A percentile compares a stretch with the other conserved stretches of the same genome.
These are phyloP conservation scores for Lasioglossum marginatum DNA, from an alignment of 2,888 invertebrate genomes.

Conservation along the genomic window DNA sequence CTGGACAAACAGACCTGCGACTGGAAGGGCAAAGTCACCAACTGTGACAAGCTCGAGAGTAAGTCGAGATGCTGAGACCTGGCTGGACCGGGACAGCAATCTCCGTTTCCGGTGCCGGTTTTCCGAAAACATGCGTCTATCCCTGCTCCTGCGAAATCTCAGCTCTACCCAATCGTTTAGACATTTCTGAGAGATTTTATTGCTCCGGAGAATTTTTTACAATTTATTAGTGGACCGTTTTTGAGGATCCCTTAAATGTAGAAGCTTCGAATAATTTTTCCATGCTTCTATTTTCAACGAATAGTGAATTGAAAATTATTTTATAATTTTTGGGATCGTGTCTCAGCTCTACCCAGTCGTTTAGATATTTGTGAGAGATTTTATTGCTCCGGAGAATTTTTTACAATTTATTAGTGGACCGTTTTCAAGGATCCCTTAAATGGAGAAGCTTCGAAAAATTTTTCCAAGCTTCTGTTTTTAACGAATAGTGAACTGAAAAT, in stretches of 20 bases:
- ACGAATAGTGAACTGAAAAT: background rate
- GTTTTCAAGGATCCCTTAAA: too few relatives aligned
- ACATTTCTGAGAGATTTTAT: background rate
- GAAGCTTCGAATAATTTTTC: background rate
- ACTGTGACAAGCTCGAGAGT: conserved; percentile 98
- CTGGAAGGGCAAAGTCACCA: conserved; percentile 99
- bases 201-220: background rate
- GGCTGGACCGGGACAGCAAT: conserved; percentile 65
- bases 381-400: background rate
- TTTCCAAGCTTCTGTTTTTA: background rate
- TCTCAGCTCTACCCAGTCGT: background rate
- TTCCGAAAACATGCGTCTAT: conserved; percentile 20
- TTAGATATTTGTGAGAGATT: background rate
- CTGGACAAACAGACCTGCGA: conserved; percentile 99
- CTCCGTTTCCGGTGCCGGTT: conserved; percentile 19
- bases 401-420: background rate
- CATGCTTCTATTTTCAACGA: background rate
- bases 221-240: background rate
- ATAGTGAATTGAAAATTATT: background rate
- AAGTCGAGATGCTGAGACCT: conserved; percentile 87
- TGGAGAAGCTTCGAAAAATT: background rate
- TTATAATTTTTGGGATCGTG: too few relatives aligned
- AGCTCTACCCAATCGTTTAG: background rate
- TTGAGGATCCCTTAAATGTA: too few relatives aligned
- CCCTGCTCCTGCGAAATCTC: background rate